Evolutionary conservation across 2,113 vertebrate species (phyloP), one percentile per base, ranked within the genome.

Genomic region (Leucopsar rothschildi): DNA sequence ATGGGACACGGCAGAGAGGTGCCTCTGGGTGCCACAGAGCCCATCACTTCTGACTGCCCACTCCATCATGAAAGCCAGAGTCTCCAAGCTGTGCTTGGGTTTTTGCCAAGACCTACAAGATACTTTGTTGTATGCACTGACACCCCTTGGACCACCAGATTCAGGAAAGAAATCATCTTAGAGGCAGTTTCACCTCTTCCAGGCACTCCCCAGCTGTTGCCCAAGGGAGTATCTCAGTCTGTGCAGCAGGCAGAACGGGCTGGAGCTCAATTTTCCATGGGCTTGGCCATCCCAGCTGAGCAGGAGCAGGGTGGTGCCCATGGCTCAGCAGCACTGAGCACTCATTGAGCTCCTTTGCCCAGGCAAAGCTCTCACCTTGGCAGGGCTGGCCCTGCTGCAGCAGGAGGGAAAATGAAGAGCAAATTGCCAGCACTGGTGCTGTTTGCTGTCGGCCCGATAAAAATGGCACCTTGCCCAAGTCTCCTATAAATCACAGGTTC

Each of bases 401-500:
- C 49, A 64, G 73, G 45, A 87, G 27, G 59, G 87, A 53, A 23
- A 61, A 61, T 5, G 66, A 72, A 44, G 75, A 66, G 82, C 3
- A 60, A 93, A 73, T 90, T 59, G 56, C 31, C 24, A 2, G 65
- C 71, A 10, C 39, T 75, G 68, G 71, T 47, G 92, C 79, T 27
- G 71, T 53, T 93, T 2, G 20, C 92, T 73, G 85, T 85, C 21
- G 4, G 53, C 75, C 82, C 0, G 12, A 82, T 86, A 89, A 84
- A 97, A 96, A 91, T 88, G 96, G 96, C 93, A 91, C 83, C 60
- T 93, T 95, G 97, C 95, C 95, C 90, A 47, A 92, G 69, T 73
- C 63, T 92, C 69, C 92, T 79, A 94, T 97, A 97, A 97, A 97
- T 97, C 97, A 96, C 93, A 59, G 92, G 55, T 91, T 95, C 94